These are phyloP conservation scores for Apotomis turbidana DNA, from an alignment of 2,888 invertebrate species.

Conservation along the genomic window DNA sequence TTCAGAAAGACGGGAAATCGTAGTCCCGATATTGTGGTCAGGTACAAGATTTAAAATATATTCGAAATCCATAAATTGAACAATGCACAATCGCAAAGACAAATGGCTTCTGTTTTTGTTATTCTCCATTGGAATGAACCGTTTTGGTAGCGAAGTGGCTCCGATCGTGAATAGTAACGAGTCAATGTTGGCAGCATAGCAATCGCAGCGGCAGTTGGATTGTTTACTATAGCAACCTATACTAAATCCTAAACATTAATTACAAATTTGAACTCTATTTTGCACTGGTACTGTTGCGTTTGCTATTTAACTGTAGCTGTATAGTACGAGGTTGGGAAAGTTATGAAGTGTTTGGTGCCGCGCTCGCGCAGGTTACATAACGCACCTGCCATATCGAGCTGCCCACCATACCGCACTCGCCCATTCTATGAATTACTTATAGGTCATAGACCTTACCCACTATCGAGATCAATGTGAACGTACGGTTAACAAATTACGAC, in stretches of 20 bases:
- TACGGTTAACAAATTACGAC: conserved; percentile 33
- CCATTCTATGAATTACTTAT: conserved; percentile 82
- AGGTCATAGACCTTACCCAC: conserved; percentile 79
- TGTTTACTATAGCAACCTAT: not conserved
- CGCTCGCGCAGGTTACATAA: conserved; percentile 76
- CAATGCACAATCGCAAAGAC: not conserved
- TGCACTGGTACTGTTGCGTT: not conserved
- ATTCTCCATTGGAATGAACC: conserved; percentile 22
- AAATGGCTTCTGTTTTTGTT: not conserved
- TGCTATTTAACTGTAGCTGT: not conserved
- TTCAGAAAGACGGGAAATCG: too few relatives aligned
- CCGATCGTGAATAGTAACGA: conserved; percentile 42
- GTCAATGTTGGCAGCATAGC: conserved; percentile 57
- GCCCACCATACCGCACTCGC: conserved; percentile 76
- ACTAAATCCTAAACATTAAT: not conserved
- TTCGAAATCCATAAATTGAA: not conserved
- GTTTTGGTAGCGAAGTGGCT: conserved; percentile 32
- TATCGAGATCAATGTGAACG: conserved; percentile 52
- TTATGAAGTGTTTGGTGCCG: conserved; percentile 49
- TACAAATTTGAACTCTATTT: conserved; percentile 3
- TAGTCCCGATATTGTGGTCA: too few relatives aligned
- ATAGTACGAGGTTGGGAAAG: conserved; percentile 12
- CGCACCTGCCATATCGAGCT: conserved; percentile 82
- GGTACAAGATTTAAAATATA: not conserved
- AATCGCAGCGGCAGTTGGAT: conserved; percentile 72